Evolutionary conservation across 37 sponge, comb jelly and placozoan genomes (phyloP).

Genomic region (Hormiphora californensis): DNA sequence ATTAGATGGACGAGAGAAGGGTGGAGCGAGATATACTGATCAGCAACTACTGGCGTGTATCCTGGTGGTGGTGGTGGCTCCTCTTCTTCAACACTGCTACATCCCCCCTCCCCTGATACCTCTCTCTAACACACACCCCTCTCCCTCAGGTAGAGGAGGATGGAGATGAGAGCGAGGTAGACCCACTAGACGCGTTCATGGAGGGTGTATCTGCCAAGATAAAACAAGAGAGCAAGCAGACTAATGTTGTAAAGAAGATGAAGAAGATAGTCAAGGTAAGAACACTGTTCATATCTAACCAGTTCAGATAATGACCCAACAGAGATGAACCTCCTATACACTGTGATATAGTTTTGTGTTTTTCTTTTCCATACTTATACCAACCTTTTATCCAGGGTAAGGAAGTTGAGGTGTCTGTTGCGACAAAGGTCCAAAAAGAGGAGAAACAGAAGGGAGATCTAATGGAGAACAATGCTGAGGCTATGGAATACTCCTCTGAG

Average conservation of each 20-base stretch:
- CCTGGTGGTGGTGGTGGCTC: too few species aligned
- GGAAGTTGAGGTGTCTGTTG: slow-evolving; percentile 32
- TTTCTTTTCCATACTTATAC: background rate
- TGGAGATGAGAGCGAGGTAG: slow-evolving; percentile 65
- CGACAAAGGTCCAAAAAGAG: slow-evolving; percentile 1
- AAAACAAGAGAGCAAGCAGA: slow-evolving; percentile 56
- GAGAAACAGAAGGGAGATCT: slow-evolving; percentile 76
- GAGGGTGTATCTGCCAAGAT: slow-evolving; percentile 58
- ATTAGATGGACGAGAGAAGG: too few species aligned
- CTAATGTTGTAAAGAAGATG: slow-evolving; percentile 16
- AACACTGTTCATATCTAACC: background rate
- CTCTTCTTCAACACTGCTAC: background rate
- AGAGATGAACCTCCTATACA: background rate
- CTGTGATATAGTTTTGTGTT: background rate
- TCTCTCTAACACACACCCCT: background rate
- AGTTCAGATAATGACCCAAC: background rate
- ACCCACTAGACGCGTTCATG: slow-evolving; percentile 90
- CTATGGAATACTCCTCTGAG: slow-evolving; percentile 82
- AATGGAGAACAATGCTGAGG: slow-evolving; percentile 82
- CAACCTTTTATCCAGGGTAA: slow-evolving; percentile 15
- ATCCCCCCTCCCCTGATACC: background rate
- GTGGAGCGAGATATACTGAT: too few species aligned
- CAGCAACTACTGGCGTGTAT: too few species aligned
- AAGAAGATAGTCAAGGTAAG: slow-evolving; percentile 45
- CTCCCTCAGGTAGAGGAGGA: background rate